phyloP scores from a whole-genome alignment of 2,113 vertebrate species.

The Hydrochoerus hydrochaeris region DNA sequence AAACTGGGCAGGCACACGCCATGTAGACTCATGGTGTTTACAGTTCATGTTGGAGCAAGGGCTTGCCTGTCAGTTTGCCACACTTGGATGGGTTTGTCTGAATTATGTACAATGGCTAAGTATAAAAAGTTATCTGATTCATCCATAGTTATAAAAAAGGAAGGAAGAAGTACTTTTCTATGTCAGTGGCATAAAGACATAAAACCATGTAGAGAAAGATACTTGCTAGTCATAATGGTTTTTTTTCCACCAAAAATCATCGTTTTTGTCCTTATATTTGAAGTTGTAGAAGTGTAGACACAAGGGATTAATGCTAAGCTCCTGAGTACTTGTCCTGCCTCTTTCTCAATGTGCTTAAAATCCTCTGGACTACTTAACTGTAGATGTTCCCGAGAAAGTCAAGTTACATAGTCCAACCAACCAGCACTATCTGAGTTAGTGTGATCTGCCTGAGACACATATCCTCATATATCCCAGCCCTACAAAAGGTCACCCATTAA shows the following conservation, averaged over 20 bases:
- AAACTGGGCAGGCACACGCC: neutral
- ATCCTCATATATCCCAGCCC: neutral
- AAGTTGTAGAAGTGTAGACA: neutral
- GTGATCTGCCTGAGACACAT: neutral
- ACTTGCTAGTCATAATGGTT: neutral
- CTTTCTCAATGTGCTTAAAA: neutral
- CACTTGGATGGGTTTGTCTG: neutral
- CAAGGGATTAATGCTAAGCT: neutral
- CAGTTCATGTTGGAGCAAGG: neutral
- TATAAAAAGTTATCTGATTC: neutral
- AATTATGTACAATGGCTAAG: neutral
- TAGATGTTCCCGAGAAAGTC: neutral
- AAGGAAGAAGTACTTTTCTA: neutral
- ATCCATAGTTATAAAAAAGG: neutral
- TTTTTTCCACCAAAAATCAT: neutral
- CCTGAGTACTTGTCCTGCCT: neutral
- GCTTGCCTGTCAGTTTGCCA: slow-evolving; percentile 15
- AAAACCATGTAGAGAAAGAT: neutral
- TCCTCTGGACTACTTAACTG: neutral
- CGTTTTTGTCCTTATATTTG: neutral
- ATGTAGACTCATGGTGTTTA: neutral
- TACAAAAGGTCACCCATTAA: neutral
- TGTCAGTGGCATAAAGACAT: neutral
- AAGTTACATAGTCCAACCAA: slow-evolving; percentile 6
- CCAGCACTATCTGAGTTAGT: neutral